Evolutionary conservation across 2,797 vertebrate genomes (phyloP).

Genomic region (Pseudochirops cupreus): DNA sequence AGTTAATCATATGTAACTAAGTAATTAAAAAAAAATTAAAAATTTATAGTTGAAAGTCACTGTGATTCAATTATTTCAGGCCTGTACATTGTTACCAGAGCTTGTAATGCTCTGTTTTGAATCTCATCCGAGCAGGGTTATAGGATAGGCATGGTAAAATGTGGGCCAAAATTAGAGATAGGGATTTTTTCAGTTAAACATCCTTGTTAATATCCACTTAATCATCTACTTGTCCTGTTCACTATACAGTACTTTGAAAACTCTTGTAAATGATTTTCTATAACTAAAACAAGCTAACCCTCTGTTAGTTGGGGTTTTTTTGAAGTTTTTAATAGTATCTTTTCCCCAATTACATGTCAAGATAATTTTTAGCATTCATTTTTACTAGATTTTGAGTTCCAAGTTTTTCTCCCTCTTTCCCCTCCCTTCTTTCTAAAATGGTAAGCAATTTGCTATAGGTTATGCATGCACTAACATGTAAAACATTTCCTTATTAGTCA

Average conservation of each 20-base stretch:
- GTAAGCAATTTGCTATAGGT: too few relatives aligned
- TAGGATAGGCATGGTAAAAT: conserved; percentile 37
- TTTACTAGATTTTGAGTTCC: too few relatives aligned
- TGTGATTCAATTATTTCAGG: conserved; percentile 22
- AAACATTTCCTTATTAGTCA: too few relatives aligned
- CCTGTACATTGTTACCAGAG: conserved; percentile 47
- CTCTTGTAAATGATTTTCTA: conserved; percentile 25
- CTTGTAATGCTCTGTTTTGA: conserved; percentile 58
- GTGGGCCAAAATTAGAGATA: not conserved
- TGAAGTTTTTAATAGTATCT: too few relatives aligned
- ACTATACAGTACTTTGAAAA: conserved; percentile 38
- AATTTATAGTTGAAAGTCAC: conserved; percentile 28
- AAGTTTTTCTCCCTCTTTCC: too few relatives aligned
- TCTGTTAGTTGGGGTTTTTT: conserved; percentile 12
- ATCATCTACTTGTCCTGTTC: not conserved
- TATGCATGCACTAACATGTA: too few relatives aligned
- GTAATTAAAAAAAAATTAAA: not conserved
- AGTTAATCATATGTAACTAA: not conserved
- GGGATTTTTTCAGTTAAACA: not conserved
- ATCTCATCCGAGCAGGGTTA: conserved; percentile 32
- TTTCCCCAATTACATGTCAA: too few relatives aligned
- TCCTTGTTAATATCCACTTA: not conserved
- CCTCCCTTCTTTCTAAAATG: too few relatives aligned
- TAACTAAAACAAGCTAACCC: conserved; percentile 41
- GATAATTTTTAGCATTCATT: too few relatives aligned